Evolutionary conservation across 2,797 vertebrate species (phyloP), one percentile per base, ranked within the genome.

Genomic region (Phataginus tricuspis): DNA sequence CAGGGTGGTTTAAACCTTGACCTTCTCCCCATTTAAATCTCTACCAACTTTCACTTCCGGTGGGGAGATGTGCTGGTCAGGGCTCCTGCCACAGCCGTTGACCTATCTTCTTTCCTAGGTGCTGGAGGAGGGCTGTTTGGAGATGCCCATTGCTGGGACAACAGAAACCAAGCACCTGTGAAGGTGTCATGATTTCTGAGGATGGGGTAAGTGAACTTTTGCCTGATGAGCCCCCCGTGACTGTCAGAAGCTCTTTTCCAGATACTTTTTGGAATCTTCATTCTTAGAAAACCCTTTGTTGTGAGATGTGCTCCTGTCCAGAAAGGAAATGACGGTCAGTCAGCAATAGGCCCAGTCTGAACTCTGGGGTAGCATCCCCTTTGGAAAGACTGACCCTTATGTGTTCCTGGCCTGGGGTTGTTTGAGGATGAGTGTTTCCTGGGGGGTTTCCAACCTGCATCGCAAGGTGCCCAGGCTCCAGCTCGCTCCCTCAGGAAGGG

Each of bases 101-200:
- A 71, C 13, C 31, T 21, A 27, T 45, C 79, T 96, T 75, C 94
- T 96, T 71, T 94, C 88, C 25, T 57, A 91, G 51, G 59, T 78
- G 72, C 90, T 77, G 25, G 85, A 85, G 93, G 95, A 96, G 79
- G 80, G 89, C 90, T 94, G 83, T 69, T 96, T 55, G 14, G 96
- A 95, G 96, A 61, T 97, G 94, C 86, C 86, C 0, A 90, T 98
- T 98, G 96, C 97, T 97, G 97, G 94, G 97, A 97, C 74, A 98
- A 98, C 96, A 97, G 98, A 98, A 98, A 97, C 96, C 94, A 97
- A 98, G 97, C 94, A 96, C 21, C 66, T 27, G 90, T 64, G 95
- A 84, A 93, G 96, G 75, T 96, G 96, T 87, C 95, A 55, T 77
- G 55, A 72, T 97, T 97, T 97, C 96, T 34, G 77, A 98, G 97